Percentiles rank a stretch among this genome's conserved stretches.
Conservation (phyloP, 2,113 vertebrate species). For the Myotis davidii region DNA sequence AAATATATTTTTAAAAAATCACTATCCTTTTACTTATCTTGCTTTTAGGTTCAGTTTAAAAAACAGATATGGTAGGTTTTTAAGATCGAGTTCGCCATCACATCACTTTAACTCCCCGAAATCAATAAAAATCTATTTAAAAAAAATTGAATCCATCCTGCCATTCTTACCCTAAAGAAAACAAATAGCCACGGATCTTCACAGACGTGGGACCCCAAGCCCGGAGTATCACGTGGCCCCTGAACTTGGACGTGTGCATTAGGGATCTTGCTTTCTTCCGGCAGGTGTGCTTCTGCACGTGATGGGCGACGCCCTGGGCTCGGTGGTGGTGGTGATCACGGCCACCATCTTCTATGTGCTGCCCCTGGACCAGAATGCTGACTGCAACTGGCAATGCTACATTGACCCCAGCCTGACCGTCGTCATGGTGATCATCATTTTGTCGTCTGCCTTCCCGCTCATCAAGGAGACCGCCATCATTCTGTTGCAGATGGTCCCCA, state of each 20-base stretch:
- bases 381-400: conserved; percentile 93
- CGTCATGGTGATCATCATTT: conserved; percentile 90
- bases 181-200: neutral
- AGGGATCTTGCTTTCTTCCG: neutral
- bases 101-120: too few species aligned
- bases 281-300: conserved; percentile 89
- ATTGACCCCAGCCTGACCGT: conserved; percentile 91
- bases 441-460: conserved; percentile 88
- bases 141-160: neutral
- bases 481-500: conserved; percentile 91
- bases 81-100: neutral
- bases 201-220: neutral
- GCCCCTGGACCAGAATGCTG: conserved; percentile 76
- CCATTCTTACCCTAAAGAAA: neutral
- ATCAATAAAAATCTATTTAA: too few species aligned
- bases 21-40: neutral
- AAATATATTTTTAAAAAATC: neutral
- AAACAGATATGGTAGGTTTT: neutral
- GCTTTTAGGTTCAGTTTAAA: neutral
- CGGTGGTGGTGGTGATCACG: conserved; percentile 87
- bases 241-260: neutral
- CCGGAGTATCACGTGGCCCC: fast-evolving
- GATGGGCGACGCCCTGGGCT: conserved; percentile 90
- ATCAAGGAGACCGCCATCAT: conserved; percentile 90
- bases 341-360: conserved; percentile 86